phyloP scores from a whole-genome alignment of 2,888 invertebrate genomes.

The Lasioglossum morio region DNA sequence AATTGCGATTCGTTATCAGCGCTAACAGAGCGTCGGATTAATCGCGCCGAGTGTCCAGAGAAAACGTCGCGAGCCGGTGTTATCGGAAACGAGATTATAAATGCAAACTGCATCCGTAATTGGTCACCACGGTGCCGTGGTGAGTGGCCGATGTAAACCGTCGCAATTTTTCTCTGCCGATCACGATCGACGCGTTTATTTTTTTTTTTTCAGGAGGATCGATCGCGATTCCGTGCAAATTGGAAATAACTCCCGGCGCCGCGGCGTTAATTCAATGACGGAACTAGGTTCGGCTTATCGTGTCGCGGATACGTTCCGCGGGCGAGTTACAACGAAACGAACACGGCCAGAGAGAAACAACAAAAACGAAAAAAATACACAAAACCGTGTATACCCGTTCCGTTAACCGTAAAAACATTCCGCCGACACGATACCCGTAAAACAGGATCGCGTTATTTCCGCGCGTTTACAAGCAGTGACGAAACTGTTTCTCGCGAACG shows the following conservation, averaged over 20 bases:
- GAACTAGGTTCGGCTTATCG: slow-evolving; percentile 18
- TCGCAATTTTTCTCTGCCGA: slow-evolving; percentile 23
- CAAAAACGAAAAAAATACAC: background rate
- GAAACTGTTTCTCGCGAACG: background rate
- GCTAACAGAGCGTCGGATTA: slow-evolving; percentile 41
- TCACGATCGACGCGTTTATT: background rate
- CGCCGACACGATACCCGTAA: slow-evolving; percentile 15
- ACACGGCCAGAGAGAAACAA: background rate
- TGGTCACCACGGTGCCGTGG: slow-evolving; percentile 28
- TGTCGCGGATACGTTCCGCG: background rate
- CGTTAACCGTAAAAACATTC: slow-evolving; percentile 13
- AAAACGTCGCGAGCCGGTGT: background rate
- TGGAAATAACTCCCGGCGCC: slow-evolving; percentile 32
- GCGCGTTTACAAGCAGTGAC: background rate
- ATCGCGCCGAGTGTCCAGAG: slow-evolving; percentile 8
- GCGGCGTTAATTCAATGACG: slow-evolving; percentile 46
- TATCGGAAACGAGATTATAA: slow-evolving; percentile 57
- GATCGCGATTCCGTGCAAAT: slow-evolving; percentile 27
- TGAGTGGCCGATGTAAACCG: slow-evolving; percentile 5
- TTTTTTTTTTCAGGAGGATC: background rate
- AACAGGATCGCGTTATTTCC: slow-evolving; percentile 16
- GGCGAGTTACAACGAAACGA: slow-evolving; percentile 2
- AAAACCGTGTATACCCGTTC: background rate
- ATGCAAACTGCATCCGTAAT: slow-evolving; percentile 50
- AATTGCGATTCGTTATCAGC: slow-evolving; percentile 22